phyloP scores from a whole-genome alignment of 2,888 invertebrate genomes.

The Calameuta idolon region DNA sequence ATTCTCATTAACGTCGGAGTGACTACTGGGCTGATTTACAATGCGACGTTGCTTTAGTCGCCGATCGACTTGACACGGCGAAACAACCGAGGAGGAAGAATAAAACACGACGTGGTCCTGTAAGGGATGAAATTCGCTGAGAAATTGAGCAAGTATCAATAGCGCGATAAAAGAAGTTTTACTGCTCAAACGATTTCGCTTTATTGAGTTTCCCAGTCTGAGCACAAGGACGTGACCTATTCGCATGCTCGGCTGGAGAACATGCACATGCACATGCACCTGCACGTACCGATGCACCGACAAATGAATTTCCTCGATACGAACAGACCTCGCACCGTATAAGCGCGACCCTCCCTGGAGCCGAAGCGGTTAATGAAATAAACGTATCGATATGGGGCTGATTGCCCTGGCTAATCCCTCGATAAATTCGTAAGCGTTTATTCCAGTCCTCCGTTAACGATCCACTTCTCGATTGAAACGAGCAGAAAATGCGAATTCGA shows the following conservation, averaged over 20 bases:
- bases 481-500: background rate
- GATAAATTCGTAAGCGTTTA: conserved; percentile 37
- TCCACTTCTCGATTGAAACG: background rate
- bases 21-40: background rate
- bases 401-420: conserved; percentile 43
- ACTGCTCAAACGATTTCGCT: conserved; percentile 43
- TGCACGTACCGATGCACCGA: conserved; percentile 31
- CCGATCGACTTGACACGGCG: background rate
- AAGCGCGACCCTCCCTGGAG: conserved; percentile 13
- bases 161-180: conserved; percentile 42
- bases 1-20: background rate
- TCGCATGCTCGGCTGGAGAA: conserved; percentile 1
- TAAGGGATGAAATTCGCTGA: background rate
- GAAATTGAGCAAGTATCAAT: conserved; percentile 26
- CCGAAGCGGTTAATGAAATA: conserved; percentile 45
- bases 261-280: conserved; percentile 25
- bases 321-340: background rate
- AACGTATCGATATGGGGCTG: conserved; percentile 43
- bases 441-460: background rate
- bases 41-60: background rate
- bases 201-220: conserved; percentile 38
- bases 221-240: conserved; percentile 16
- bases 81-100: background rate
- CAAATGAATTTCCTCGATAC: conserved; percentile 41
- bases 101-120: background rate